Base-by-base conservation (phyloP, 2,888 invertebrate species). In the Tanytarsus gracilentus region DNA sequence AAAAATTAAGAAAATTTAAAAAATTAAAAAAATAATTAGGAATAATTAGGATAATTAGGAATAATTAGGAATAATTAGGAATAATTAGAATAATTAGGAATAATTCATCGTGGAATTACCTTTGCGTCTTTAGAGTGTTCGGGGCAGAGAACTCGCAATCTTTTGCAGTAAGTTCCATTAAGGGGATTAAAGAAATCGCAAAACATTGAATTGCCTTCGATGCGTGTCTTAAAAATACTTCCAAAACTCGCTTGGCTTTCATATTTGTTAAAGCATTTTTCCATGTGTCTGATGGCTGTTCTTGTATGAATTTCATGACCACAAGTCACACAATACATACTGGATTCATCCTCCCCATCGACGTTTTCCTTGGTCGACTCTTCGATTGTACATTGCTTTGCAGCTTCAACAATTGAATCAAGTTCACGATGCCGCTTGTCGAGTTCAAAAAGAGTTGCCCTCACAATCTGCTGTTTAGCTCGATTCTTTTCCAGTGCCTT, bases 181-280 rank as follows among this genome's bases (percentile, higher is more conserved):
- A 79, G 77, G 0, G 88, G 82, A 74, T 96, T 97, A 75, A 86
- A 97, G 71, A 87, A 92, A 69, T 99, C 98, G 71, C 99, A 99
- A 74, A 98, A 98, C 87, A 99, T 93, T 66, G 92, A 92, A 74
- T 91, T 92, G 0, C 79, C 51, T 72, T 96, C 96, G 67, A 97
- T 94, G 61, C 91, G 79, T 0, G 96, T 96, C 71, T 95, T 89
- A 69, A 92, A 95, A 48, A 92, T 83, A 23, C 95, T 95, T 9
- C 96, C 96, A 73, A 96, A 97, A 0, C 95, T 94, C 1, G 96
- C 91, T 48, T 97, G 95, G 50, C 94, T 92, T 73, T 98, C 98
- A 72, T 94, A 93, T 81, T 97, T 97, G 65, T 92, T 88, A 73
- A 95, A 98, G 72, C 97, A 98, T 71, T 94, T 94, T 75, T 96